phyloP scores from a whole-genome alignment of 1,140 invertebrate genomes.

The Daktulosphaira vitifoliae region DNA sequence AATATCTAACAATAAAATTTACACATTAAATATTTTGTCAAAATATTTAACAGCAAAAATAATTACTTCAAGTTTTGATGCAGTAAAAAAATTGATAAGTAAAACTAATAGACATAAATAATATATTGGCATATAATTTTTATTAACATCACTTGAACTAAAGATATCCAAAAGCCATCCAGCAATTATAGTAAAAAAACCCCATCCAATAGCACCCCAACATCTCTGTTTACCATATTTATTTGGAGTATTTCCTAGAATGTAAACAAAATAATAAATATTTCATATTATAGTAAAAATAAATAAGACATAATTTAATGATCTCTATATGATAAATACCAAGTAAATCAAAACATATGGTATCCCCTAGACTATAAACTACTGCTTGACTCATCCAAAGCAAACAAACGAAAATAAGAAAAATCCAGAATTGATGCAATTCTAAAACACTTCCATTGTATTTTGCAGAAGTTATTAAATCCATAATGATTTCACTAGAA shows the following conservation, averaged over 20 bases:
- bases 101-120: constrained; percentile 61
- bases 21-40: neutral
- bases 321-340: constrained; percentile 49
- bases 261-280: constrained; percentile 23
- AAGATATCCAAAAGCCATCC: constrained; percentile 66
- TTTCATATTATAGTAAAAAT: too few relatives aligned
- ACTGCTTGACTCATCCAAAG: constrained; percentile 76
- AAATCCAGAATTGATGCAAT: constrained; percentile 58
- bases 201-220: constrained; percentile 74
- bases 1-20: constrained; percentile 47
- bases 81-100: constrained; percentile 58
- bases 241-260: constrained; percentile 51
- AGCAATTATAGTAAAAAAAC: constrained; percentile 60
- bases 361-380: constrained; percentile 69
- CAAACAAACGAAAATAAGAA: constrained; percentile 57
- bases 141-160: constrained; percentile 52
- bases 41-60: constrained; percentile 20
- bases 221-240: constrained; percentile 73
- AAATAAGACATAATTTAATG: constrained; percentile 9
- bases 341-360: constrained; percentile 69
- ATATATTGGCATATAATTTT: constrained; percentile 70
- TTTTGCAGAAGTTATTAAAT: constrained; percentile 1
- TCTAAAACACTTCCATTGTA: constrained; percentile 7
- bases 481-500: neutral
- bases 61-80: constrained; percentile 47